Evolutionary conservation across 2,888 invertebrate genomes (phyloP).

Genomic region (Philaethria dido): DNA sequence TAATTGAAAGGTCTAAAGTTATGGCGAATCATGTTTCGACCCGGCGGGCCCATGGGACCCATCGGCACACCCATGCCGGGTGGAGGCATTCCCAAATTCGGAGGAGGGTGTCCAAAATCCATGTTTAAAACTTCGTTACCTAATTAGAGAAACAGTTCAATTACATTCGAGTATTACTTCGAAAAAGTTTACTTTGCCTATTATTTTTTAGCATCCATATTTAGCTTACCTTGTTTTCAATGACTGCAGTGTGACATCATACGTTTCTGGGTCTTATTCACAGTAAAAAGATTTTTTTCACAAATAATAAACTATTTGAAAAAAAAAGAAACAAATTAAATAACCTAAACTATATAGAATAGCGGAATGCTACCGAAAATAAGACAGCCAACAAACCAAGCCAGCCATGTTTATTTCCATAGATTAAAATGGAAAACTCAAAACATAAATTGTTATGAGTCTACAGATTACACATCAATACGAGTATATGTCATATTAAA

Average conservation of each 20-base stretch:
- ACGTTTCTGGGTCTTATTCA: slow-evolving; percentile 56
- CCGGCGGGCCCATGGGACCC: slow-evolving; percentile 64
- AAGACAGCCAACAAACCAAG: slow-evolving; percentile 60
- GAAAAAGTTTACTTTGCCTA: slow-evolving; percentile 25
- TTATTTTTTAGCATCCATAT: slow-evolving; percentile 26
- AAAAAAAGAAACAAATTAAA: slow-evolving; percentile 50
- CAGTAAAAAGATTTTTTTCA: slow-evolving; percentile 27
- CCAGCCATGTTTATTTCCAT: slow-evolving; percentile 55
- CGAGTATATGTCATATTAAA: not conserved
- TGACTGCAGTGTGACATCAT: slow-evolving; percentile 71
- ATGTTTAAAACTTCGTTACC: slow-evolving; percentile 76
- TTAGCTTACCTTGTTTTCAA: slow-evolving; percentile 67
- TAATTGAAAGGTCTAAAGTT: slow-evolving; percentile 79
- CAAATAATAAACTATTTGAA: slow-evolving; percentile 28
- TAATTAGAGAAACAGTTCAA: slow-evolving; percentile 71
- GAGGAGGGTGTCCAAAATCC: slow-evolving; percentile 80
- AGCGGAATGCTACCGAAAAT: slow-evolving; percentile 64
- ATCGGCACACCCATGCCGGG: slow-evolving; percentile 65
- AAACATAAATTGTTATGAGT: slow-evolving; percentile 20
- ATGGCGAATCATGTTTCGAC: slow-evolving; percentile 77
- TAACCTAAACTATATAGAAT: slow-evolving; percentile 54
- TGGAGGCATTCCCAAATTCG: slow-evolving; percentile 74
- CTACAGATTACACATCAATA: slow-evolving; percentile 27
- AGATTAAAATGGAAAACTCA: slow-evolving; percentile 35
- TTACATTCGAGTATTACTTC: slow-evolving; percentile 51